These are phyloP conservation scores for Cybosia mesomella DNA, from an alignment of 2,888 invertebrate genomes.

Conservation along the genomic window DNA sequence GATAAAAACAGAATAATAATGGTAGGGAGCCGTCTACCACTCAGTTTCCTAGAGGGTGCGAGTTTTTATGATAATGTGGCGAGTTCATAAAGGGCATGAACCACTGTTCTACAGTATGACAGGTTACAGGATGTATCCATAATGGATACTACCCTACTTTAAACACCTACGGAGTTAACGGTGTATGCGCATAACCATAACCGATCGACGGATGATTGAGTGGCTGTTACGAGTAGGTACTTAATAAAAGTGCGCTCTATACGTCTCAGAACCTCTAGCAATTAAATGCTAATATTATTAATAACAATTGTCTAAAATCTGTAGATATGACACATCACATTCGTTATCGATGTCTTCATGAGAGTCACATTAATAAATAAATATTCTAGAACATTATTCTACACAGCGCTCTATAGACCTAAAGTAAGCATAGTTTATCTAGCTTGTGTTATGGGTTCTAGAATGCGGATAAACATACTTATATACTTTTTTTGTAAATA, in stretches of 20 bases:
- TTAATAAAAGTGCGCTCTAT: neutral
- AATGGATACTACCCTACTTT: neutral
- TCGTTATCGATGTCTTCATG: too few species aligned
- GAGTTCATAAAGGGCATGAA: constrained; percentile 32
- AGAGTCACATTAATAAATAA: too few species aligned
- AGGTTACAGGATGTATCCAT: neutral
- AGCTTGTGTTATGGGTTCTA: too few species aligned
- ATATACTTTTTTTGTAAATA: too few species aligned
- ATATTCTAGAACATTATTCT: too few species aligned
- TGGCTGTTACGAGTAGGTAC: neutral
- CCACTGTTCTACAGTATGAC: constrained; percentile 26
- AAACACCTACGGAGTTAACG: neutral
- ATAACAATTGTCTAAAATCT: neutral
- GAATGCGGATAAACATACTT: too few species aligned
- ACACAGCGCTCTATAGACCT: too few species aligned
- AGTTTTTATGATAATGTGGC: constrained; percentile 20
- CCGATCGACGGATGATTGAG: neutral
- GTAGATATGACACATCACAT: neutral
- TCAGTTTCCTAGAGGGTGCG: constrained; percentile 30
- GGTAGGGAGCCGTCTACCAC: constrained; percentile 25
- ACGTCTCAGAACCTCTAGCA: neutral
- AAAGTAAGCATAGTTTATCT: too few species aligned
- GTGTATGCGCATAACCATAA: neutral
- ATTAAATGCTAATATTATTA: neutral
- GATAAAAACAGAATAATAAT: constrained; percentile 30